Conservation (phyloP, 2,113 vertebrate species). For the Zosterops hypoxanthus region DNA sequence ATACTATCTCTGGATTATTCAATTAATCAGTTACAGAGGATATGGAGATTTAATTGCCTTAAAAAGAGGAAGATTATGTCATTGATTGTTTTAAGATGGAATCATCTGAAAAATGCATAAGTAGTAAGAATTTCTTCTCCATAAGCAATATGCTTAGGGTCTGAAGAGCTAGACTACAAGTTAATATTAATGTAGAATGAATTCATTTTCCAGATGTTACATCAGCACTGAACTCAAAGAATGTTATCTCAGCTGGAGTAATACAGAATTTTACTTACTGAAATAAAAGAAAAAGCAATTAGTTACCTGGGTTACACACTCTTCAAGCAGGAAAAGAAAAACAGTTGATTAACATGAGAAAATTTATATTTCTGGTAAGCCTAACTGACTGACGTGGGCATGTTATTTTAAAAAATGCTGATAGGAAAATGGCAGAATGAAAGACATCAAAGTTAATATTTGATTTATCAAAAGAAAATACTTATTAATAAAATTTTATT, state of each 20-base stretch:
- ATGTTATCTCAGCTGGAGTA: constrained; percentile 51
- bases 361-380: background rate
- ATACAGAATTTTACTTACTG: constrained; percentile 6
- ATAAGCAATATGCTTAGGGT: background rate
- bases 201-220: constrained; percentile 46
- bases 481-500: background rate
- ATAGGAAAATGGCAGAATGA: background rate
- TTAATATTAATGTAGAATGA: background rate
- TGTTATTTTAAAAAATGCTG: background rate
- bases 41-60: background rate
- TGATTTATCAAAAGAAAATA: background rate
- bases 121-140: background rate
- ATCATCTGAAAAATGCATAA: constrained; percentile 1
- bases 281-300: background rate
- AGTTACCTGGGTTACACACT: background rate
- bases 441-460: background rate
- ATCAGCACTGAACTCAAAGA: background rate
- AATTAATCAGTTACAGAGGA: background rate
- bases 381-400: background rate
- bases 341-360: background rate
- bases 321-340: background rate
- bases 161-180: background rate
- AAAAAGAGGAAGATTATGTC: background rate
- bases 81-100: constrained; percentile 30
- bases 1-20: background rate